Base-by-base conservation (phyloP, 2,888 invertebrate genomes). In the Tolmerus cingulatus region DNA sequence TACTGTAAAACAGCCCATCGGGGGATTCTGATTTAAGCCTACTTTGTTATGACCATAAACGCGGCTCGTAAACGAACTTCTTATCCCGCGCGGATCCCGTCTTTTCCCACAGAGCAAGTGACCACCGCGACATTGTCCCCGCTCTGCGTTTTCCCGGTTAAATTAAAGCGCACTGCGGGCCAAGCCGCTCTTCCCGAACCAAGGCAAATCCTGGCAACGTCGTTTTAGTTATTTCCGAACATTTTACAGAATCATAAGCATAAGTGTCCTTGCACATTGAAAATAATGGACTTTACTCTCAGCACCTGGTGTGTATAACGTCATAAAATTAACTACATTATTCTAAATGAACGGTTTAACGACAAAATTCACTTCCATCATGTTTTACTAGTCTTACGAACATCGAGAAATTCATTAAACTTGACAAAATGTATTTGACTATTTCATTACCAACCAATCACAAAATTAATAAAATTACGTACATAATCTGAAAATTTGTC, bases 1-100 rank as follows among this genome's bases (percentile, higher is more conserved):
- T 88, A 88, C 87, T 88, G 87, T 86, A 87, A 86, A 82, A 85
- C 87, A 34, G 85, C 74, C 74, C 51, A 43, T 30, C 74, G 57
- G 8, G 43, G 43, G 14, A 46, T 27, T 85, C 43, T 3, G 34
- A 16, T 27, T 74, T 84, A 37, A 57, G 40, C 43, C 34, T 43
- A 74, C 85, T 82, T 82, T 82, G 82, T 82, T 57, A 23, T 34
- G 57, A 37, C 19, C 57, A 37, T 57, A 55, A 55, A 66, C 57
- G 12, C 27, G 37, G 57, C 81, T 19, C 27, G 37, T 74, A 51
- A 76, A n/a, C 27, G 37, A 66, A 79, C 55, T 55, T 78, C 79
- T 79, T 78, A 34, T 40, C 76, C 37, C n/a, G 37, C 76, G 16
- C 76, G 34, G n/a, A 76, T 16, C 76, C 16, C 5, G 34, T 19